Evolutionary conservation across 2,888 invertebrate species (phyloP).

Genomic region (Caenorhabditis doughertyi): DNA sequence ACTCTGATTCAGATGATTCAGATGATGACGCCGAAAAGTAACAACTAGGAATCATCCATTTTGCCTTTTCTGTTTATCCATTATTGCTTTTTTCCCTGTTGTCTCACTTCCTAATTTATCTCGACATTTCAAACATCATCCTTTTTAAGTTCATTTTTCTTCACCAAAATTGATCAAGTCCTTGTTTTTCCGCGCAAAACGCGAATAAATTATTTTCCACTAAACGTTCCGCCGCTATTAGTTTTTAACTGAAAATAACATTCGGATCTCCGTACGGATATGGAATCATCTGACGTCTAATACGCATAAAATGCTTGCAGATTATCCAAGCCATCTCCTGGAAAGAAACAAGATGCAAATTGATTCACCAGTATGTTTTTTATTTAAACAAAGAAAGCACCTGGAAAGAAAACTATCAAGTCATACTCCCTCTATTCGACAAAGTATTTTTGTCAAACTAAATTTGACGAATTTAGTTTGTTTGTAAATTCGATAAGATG

Average conservation of each 20-base stretch:
- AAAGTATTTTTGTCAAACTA: neutral
- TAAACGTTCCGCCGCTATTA: neutral
- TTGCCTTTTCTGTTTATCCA: conserved; percentile 27
- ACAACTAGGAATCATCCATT: conserved; percentile 15
- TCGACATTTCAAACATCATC: neutral
- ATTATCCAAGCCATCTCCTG: neutral
- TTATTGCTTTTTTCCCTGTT: conserved; percentile 12
- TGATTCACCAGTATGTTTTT: conserved; percentile 33
- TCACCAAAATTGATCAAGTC: conserved; percentile 20
- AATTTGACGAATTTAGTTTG: neutral
- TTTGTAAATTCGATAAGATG: neutral
- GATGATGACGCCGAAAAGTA: conserved; percentile 44
- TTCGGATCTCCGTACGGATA: conserved; percentile 41
- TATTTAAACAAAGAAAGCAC: neutral
- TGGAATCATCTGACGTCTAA: conserved; percentile 23
- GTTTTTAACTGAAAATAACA: neutral
- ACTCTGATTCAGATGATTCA: conserved; percentile 64
- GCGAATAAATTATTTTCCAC: conserved; percentile 55
- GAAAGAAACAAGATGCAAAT: neutral
- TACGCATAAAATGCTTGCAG: no score
- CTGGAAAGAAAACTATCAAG: neutral
- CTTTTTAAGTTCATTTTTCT: conserved; percentile 18
- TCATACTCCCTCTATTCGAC: neutral
- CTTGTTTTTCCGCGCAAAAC: conserved; percentile 14
- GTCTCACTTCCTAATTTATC: conserved; percentile 28